Percentiles rank a stretch among this genome's conserved stretches.
Conservation (phyloP, 2,888 invertebrate species). For the Eudemis profundana region DNA sequence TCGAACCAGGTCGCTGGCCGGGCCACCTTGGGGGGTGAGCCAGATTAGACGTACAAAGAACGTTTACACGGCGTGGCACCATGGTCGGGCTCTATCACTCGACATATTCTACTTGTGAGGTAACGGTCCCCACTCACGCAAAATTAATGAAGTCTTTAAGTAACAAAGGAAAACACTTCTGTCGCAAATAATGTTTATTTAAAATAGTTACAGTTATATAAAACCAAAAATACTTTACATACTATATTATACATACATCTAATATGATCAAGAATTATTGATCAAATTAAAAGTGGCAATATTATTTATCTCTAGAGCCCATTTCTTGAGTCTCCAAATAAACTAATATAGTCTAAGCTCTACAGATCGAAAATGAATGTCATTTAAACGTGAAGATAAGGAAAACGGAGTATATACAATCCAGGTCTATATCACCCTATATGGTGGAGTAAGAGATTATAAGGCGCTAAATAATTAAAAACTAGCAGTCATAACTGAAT, state of each 20-base stretch:
- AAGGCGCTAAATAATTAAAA: slow-evolving; percentile 6
- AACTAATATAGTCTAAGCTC: slow-evolving; percentile 6
- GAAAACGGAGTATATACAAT: neutral
- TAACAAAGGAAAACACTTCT: slow-evolving; percentile 1
- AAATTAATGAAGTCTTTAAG: too few relatives aligned
- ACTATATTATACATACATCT: slow-evolving; percentile 37
- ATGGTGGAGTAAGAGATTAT: slow-evolving; percentile 11
- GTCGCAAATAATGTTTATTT: slow-evolving; percentile 40
- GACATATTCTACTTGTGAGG: too few relatives aligned
- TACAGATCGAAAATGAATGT: slow-evolving; percentile 11
- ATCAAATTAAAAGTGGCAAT: slow-evolving; percentile 7
- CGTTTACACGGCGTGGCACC: too few relatives aligned
- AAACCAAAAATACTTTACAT: slow-evolving; percentile 43
- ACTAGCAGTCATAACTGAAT: slow-evolving; percentile 1
- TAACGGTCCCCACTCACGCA: too few relatives aligned
- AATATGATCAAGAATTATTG: slow-evolving; percentile 27
- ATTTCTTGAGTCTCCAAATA: slow-evolving; percentile 4
- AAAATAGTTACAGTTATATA: slow-evolving; percentile 40
- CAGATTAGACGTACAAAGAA: too few relatives aligned
- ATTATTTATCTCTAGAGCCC: neutral
- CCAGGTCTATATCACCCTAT: neutral
- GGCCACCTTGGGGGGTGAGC: too few relatives aligned
- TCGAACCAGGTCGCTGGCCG: too few relatives aligned
- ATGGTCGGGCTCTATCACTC: too few relatives aligned
- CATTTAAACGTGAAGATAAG: slow-evolving; percentile 14